Evolutionary conservation across 2,797 vertebrate genomes (phyloP).

Genomic region (Peromyscus aztecus): DNA sequence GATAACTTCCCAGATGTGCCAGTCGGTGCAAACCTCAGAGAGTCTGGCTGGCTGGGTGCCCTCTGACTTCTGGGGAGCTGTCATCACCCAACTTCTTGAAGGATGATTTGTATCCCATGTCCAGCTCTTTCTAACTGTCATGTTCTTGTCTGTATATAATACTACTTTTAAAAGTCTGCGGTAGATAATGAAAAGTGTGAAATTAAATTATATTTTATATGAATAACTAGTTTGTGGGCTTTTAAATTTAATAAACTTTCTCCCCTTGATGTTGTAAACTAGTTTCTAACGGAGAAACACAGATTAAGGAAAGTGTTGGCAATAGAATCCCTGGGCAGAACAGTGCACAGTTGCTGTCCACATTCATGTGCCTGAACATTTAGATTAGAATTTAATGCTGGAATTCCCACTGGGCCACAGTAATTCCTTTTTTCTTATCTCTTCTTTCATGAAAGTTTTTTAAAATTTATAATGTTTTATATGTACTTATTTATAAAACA

Average conservation of each 20-base stretch:
- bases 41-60: background rate
- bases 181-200: slow-evolving; percentile 24
- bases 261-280: background rate
- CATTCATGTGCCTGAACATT: too few relatives aligned
- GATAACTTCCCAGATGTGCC: background rate
- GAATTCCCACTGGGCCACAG: too few relatives aligned
- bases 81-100: background rate
- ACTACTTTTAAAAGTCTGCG: slow-evolving; percentile 75
- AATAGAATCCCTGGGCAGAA: background rate
- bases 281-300: background rate
- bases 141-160: slow-evolving; percentile 43
- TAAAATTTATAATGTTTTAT: too few relatives aligned
- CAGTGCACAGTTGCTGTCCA: too few relatives aligned
- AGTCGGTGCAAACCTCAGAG: background rate
- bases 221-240: slow-evolving; percentile 17
- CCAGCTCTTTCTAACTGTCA: slow-evolving; percentile 65
- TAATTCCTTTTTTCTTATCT: background rate
- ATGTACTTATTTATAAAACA: background rate
- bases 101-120: slow-evolving; percentile 32
- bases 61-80: background rate
- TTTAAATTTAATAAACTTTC: slow-evolving; percentile 8
- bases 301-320: background rate
- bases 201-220: slow-evolving; percentile 78
- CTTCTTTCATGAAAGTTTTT: background rate
- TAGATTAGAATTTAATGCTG: background rate